A percentile compares a stretch with the other conserved stretches of the same genome.
Conservation (phyloP, 2,888 invertebrate species). For the Orthosia incerta region DNA sequence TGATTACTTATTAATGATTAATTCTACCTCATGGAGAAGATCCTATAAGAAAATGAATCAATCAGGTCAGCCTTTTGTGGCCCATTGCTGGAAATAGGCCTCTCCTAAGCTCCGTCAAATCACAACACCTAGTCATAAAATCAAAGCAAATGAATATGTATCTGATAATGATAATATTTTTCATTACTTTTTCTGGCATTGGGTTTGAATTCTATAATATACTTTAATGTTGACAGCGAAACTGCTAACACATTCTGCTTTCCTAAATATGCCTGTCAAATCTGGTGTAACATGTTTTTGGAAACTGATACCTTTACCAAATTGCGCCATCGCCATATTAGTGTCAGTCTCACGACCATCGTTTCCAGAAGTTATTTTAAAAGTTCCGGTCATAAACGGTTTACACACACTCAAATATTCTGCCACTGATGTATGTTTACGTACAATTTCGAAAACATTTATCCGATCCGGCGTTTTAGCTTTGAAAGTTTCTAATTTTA, state of each 20-base stretch:
- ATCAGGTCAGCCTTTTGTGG: not conserved
- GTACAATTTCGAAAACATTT: constrained; percentile 83
- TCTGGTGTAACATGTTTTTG: constrained; percentile 15
- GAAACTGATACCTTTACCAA: constrained; percentile 30
- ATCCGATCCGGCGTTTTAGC: constrained; percentile 74
- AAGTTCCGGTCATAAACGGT: constrained; percentile 74
- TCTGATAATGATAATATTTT: not conserved
- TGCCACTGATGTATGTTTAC: constrained; percentile 78
- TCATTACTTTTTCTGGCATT: not conserved
- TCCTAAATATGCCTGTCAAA: constrained; percentile 14
- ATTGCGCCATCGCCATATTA: constrained; percentile 42
- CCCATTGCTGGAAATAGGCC: not conserved
- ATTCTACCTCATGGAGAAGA: not conserved
- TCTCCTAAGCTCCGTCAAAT: not conserved
- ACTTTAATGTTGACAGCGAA: not conserved
- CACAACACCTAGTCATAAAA: not conserved
- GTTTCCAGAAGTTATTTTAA: constrained; percentile 58
- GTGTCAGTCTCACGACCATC: constrained; percentile 24
- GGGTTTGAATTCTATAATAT: not conserved
- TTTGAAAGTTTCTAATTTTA: constrained; percentile 79
- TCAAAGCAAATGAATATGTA: not conserved
- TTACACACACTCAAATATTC: constrained; percentile 70
- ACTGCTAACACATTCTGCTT: not conserved
- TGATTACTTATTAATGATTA: no score
- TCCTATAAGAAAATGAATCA: not conserved